Percentiles rank a stretch among this genome's conserved stretches.
phyloP scores from a whole-genome alignment of 35 echinoderm and acorn worm genomes.

The Diadema setosum region DNA sequence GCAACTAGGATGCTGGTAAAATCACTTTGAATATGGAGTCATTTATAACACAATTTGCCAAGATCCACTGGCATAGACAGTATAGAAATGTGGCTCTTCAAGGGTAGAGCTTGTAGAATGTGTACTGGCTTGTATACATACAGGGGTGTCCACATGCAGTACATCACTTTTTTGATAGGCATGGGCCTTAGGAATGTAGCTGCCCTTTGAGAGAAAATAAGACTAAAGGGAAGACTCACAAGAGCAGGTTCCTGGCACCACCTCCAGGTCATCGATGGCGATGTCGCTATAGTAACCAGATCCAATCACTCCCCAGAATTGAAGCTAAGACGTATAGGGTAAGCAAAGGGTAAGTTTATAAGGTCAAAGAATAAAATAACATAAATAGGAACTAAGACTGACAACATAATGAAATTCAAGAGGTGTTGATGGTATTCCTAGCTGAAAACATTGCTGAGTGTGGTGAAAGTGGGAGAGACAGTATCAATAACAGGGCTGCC shows the following conservation, averaged over 20 bases:
- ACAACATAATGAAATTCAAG: no score
- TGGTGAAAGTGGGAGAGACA: no score
- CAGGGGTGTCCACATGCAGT: neutral
- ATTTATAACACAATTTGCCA: neutral
- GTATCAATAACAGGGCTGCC: no score
- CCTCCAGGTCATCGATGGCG: slow-evolving; percentile 64
- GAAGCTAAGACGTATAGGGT: no score
- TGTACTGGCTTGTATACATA: neutral
- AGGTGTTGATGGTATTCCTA: no score
- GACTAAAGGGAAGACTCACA: slow-evolving; percentile 6
- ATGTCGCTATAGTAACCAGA: slow-evolving; percentile 68
- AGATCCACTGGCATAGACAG: neutral
- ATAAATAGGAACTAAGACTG: no score
- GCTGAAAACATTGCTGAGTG: no score
- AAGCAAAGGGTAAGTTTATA: no score
- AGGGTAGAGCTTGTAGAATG: neutral
- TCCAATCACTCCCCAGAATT: slow-evolving; percentile 43
- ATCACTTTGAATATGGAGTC: no score
- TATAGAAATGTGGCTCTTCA: neutral
- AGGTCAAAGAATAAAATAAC: no score
- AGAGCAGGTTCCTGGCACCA: neutral
- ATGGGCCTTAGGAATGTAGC: neutral
- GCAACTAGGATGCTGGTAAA: no score
- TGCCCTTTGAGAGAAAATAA: neutral
- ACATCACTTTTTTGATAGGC: neutral